Percentiles rank a stretch among this genome's conserved stretches.
Evolutionary conservation across 2,888 invertebrate species (phyloP).

Genomic region (Tyria jacobaeae): DNA sequence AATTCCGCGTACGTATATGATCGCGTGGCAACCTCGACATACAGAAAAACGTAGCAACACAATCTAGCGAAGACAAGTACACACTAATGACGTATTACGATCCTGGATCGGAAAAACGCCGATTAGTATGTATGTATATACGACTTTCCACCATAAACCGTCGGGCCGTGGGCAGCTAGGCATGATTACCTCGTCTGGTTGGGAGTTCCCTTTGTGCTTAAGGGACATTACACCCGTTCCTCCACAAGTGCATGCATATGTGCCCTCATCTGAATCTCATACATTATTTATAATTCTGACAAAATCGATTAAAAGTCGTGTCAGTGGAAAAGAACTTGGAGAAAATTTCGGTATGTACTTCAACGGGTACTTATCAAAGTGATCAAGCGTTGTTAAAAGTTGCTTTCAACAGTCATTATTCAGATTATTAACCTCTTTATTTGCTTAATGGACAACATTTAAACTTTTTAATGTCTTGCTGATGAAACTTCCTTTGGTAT

Average conservation of each 20-base stretch:
- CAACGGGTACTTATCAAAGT: slow-evolving; percentile 9
- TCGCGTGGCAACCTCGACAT: too few species aligned
- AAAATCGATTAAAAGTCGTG: slow-evolving; percentile 7
- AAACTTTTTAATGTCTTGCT: slow-evolving; percentile 10
- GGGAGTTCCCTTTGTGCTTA: too few species aligned
- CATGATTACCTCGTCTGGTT: too few species aligned
- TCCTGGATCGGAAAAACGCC: too few species aligned
- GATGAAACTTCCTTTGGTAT: not conserved
- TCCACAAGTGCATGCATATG: not conserved
- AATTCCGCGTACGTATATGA: too few species aligned
- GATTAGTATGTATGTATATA: too few species aligned
- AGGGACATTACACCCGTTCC: too few species aligned
- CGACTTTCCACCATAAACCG: too few species aligned
- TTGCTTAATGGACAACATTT: slow-evolving; percentile 2
- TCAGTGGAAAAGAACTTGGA: not conserved
- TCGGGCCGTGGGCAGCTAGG: too few species aligned
- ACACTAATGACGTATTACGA: too few species aligned
- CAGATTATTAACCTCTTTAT: slow-evolving; percentile 6
- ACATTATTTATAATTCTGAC: slow-evolving; percentile 5
- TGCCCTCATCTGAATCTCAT: slow-evolving; percentile 1
- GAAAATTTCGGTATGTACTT: slow-evolving; percentile 1
- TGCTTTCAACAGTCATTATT: slow-evolving; percentile 1
- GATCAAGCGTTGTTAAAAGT: slow-evolving; percentile 7
- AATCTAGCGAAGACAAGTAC: too few species aligned
- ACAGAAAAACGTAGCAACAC: too few species aligned